Percentiles rank a stretch among this genome's conserved stretches.
phyloP scores from a whole-genome alignment of 2,888 invertebrate genomes.

The Brenthis daphne region DNA sequence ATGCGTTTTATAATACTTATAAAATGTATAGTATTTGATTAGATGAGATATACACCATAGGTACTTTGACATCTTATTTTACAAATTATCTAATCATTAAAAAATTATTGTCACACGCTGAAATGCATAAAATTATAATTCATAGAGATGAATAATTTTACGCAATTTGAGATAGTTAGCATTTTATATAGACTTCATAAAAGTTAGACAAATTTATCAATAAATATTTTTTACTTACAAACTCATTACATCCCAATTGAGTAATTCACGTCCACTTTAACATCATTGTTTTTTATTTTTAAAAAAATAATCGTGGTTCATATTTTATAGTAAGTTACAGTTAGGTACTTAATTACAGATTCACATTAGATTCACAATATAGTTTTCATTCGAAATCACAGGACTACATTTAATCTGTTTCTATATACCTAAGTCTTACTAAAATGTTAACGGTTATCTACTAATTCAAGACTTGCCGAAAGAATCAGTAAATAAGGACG shows the following conservation, averaged over 20 bases:
- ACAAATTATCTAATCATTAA: too few relatives aligned
- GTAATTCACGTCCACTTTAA: not conserved
- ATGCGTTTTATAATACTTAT: too few relatives aligned
- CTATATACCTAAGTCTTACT: too few relatives aligned
- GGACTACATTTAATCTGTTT: not conserved
- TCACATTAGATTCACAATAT: too few relatives aligned
- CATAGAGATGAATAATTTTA: too few relatives aligned
- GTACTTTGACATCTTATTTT: too few relatives aligned
- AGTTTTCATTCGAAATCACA: not conserved
- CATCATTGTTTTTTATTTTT: not conserved
- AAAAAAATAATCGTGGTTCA: not conserved
- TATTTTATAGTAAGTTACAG: too few relatives aligned
- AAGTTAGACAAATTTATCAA: not conserved
- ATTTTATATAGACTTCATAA: not conserved
- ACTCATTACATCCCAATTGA: not conserved
- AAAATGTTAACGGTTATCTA: conserved; percentile 1
- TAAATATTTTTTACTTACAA: not conserved
- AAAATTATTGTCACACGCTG: too few relatives aligned
- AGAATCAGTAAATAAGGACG: conserved; percentile 17
- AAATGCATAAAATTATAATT: too few relatives aligned
- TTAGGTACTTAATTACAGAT: too few relatives aligned
- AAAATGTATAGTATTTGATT: too few relatives aligned
- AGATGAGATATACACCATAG: too few relatives aligned
- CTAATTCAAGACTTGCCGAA: conserved; percentile 10
- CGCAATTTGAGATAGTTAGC: not conserved